These are phyloP conservation scores for Myathropa florea DNA, from an alignment of 2,888 invertebrate species.

Conservation along the genomic window DNA sequence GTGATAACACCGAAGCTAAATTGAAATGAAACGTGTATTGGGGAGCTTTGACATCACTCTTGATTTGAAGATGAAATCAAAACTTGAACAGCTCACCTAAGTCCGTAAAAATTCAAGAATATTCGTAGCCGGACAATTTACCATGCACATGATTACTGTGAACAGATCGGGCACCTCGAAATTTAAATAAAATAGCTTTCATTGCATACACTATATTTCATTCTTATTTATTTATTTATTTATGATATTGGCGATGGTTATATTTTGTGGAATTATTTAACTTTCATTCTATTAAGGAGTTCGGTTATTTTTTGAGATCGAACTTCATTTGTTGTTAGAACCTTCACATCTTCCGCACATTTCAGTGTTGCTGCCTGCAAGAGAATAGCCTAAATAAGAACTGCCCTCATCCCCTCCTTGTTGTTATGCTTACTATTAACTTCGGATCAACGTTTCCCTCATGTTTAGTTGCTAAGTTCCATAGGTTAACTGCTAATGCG, in stretches of 20 bases:
- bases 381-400: background rate
- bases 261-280: slow-evolving; percentile 30
- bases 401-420: background rate
- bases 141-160: no score
- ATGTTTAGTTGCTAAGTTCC: slow-evolving; percentile 89
- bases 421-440: slow-evolving; percentile 74
- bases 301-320: slow-evolving; percentile 62
- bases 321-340: slow-evolving; percentile 36
- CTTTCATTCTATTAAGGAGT: slow-evolving; percentile 51
- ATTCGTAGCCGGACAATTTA: no score
- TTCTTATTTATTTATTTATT: background rate
- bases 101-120: no score
- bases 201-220: background rate
- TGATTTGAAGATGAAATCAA: no score
- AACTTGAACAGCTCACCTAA: no score
- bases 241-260: background rate
- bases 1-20: no score
- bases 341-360: slow-evolving; percentile 55
- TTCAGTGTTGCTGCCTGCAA: slow-evolving; percentile 44
- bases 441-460: slow-evolving; percentile 82
- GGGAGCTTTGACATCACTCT: no score
- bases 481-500: slow-evolving; percentile 89
- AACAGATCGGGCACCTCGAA: no score
- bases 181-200: background rate
- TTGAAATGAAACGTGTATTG: no score